Evolutionary conservation across 2,888 invertebrate species (phyloP).

Genomic region (Caenorhabditis japonica): DNA sequence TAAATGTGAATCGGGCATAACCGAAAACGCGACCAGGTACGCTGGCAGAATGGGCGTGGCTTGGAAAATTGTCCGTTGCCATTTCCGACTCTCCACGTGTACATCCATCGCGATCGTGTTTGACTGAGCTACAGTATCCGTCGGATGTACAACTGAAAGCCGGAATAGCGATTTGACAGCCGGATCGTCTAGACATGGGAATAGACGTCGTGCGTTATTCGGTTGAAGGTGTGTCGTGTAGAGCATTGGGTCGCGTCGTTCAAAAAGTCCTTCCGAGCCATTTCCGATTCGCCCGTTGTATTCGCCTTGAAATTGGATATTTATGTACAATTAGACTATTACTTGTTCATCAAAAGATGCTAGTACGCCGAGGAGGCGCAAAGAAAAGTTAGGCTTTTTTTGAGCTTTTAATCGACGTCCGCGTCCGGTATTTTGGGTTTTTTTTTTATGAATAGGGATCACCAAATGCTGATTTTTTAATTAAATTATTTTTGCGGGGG

Average conservation of each 20-base stretch:
- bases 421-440: too few species aligned
- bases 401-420: too few species aligned
- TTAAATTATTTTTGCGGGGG: too few species aligned
- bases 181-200: conserved; percentile 65
- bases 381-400: too few species aligned
- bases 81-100: conserved; percentile 53
- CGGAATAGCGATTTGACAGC: conserved; percentile 61
- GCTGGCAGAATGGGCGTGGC: conserved; percentile 62
- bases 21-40: conserved; percentile 63
- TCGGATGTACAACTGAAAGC: conserved; percentile 57
- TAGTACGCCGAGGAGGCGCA: too few species aligned
- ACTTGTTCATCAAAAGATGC: not conserved
- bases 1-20: conserved; percentile 59
- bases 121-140: conserved; percentile 60
- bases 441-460: too few species aligned
- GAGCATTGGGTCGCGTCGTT: conserved; percentile 31
- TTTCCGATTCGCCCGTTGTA: conserved; percentile 57
- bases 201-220: conserved; percentile 55
- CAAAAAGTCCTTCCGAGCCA: conserved; percentile 50
- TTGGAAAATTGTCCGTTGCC: conserved; percentile 64
- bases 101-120: conserved; percentile 66
- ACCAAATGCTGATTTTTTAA: too few species aligned
- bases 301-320: conserved; percentile 31
- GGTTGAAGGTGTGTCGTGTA: conserved; percentile 65
- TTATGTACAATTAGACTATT: not conserved